Evolutionary conservation across 2,888 invertebrate genomes (phyloP), one percentile per base, ranked within the genome.

Genomic region (Sepioteuthis lessoniana): DNA sequence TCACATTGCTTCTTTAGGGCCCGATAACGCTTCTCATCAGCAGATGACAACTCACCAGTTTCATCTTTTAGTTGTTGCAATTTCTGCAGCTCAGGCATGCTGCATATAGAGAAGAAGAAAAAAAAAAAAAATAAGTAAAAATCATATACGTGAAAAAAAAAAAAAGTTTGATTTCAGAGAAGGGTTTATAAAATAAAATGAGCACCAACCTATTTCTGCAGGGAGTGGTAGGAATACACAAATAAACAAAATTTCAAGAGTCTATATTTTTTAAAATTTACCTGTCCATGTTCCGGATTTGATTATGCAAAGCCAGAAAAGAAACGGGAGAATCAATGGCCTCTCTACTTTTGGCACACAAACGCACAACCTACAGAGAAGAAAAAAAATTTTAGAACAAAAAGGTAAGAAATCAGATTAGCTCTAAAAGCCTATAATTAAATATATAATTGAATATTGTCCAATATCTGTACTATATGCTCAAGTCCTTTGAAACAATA

Each of bases 251-350:
- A 37, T 25, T 42, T 13, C 16, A 91, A 42, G 7, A 42, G 10
- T 42, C 25, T 46, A 1, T 91, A 47, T 31, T 10, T 19, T 91
- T 25, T 28, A 25, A 90, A 38, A 96, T 97, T 96, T 96, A 98
- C 93, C 98, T 98, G 94, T 99, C 99, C 98, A 99, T 98, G 94
- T 99, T 99, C 31, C 99, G 98, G 10, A 99, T 99, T 97, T 99
- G 99, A 97, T 99, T 99, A 97, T 99, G 99, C 90, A 99, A 97
- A 0, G 99, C 99, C 94, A 99, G 97, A 97, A 99, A 99, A 92
- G 99, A 99, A 0, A 99, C 99, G 0, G 99, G 99, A 0, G 99
- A 99, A 97, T 99, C 99, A 96, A 99, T 99, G 0, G 99, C 99
- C 97, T 99, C 99, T 55, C 99, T 98, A 0, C 99, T 99, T 97